phyloP scores from a whole-genome alignment of 2,797 vertebrate genomes.

The Allobates femoralis region DNA sequence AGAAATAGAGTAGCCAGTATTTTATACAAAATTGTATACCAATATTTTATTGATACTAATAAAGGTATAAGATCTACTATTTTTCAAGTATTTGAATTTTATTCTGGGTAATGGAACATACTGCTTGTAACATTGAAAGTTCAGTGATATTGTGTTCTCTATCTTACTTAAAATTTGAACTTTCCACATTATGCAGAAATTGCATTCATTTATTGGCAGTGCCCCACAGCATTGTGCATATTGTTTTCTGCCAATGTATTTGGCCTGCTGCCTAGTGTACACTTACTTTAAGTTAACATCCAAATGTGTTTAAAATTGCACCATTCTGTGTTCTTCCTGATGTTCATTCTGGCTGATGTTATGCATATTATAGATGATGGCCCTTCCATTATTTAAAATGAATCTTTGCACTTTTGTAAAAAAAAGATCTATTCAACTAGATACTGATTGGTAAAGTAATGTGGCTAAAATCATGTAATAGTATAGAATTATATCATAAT shows the following conservation, averaged over 20 bases:
- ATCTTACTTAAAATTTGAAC: neutral
- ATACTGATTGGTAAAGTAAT: neutral
- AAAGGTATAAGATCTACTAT: no score
- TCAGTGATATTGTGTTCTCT: neutral
- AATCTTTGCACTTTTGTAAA: neutral
- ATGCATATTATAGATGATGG: neutral
- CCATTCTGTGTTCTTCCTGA: neutral
- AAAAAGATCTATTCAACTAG: neutral
- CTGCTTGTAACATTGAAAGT: no score
- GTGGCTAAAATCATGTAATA: neutral
- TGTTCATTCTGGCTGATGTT: neutral
- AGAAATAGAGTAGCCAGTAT: no score
- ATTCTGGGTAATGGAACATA: no score
- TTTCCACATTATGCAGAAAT: neutral
- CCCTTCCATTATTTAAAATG: neutral
- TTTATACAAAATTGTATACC: no score
- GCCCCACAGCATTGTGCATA: neutral
- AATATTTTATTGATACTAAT: no score
- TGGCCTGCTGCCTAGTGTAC: neutral
- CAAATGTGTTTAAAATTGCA: conserved; percentile 11
- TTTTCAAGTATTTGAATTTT: no score
- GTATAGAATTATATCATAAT: no score
- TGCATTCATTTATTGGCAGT: conserved; percentile 1
- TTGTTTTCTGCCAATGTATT: neutral
- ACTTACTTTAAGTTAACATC: conserved; percentile 15